Evolutionary conservation across 2,113 vertebrate genomes (phyloP).

Genomic region (Alethe diademata): DNA sequence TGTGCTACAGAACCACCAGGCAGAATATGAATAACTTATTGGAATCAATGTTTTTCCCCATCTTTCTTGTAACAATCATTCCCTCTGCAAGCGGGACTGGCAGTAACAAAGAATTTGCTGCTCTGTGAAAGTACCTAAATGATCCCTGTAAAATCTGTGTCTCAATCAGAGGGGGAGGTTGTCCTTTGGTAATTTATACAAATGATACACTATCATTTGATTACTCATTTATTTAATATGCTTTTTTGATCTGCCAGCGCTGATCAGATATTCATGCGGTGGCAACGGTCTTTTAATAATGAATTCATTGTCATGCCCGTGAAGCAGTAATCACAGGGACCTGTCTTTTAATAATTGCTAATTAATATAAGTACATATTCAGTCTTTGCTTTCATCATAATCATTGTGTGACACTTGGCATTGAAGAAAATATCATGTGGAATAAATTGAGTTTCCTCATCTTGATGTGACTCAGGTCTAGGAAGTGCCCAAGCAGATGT

Average conservation of each 20-base stretch:
- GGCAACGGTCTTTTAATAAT: not conserved
- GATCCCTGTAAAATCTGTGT: not conserved
- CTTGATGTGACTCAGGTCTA: not conserved
- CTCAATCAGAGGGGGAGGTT: not conserved
- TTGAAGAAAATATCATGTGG: not conserved
- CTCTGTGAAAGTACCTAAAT: not conserved
- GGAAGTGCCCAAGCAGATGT: not conserved
- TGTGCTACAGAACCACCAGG: not conserved
- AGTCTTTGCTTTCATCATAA: slow-evolving; percentile 5
- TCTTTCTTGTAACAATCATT: not conserved
- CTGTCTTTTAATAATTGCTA: slow-evolving; percentile 42
- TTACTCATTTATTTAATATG: slow-evolving; percentile 32
- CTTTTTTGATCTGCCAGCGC: not conserved
- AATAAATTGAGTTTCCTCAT: not conserved
- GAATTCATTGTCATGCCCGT: slow-evolving; percentile 12
- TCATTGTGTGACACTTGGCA: not conserved
- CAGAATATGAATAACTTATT: not conserved
- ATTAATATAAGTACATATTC: slow-evolving; percentile 38
- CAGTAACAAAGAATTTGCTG: not conserved
- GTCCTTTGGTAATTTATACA: slow-evolving; percentile 23
- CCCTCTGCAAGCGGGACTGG: accelerated
- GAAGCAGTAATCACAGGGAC: slow-evolving; percentile 22
- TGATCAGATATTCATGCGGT: not conserved
- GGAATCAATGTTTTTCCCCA: not conserved
- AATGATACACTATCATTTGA: slow-evolving; percentile 4